A percentile compares a stretch with the other conserved stretches of the same genome.
phyloP scores from a whole-genome alignment of 2,797 vertebrate species.

The Siniperca scherzeri region DNA sequence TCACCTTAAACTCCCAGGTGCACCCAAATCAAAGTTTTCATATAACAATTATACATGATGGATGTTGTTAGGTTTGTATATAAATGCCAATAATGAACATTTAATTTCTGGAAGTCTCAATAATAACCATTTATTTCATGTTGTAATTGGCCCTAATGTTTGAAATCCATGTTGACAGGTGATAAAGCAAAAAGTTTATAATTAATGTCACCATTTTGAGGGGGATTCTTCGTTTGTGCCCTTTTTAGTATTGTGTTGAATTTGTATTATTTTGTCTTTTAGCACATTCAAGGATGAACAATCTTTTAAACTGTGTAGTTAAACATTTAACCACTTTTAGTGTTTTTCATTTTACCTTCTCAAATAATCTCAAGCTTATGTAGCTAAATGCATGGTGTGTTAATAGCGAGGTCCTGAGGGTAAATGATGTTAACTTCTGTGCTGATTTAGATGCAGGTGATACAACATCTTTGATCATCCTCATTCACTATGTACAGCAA shows the following conservation, averaged over 20 bases:
- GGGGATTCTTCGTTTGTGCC: neutral
- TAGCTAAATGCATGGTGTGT: constrained; percentile 9
- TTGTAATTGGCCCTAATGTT: neutral
- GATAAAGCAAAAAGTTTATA: neutral
- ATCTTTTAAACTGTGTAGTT: neutral
- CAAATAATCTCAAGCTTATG: constrained; percentile 7
- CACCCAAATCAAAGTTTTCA: neutral
- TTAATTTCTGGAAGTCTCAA: neutral
- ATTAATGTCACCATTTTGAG: neutral
- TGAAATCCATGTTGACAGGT: neutral
- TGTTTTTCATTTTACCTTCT: constrained; percentile 20
- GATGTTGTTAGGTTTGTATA: neutral
- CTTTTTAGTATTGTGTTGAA: neutral
- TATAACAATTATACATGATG: neutral
- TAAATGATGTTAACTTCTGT: constrained; percentile 15
- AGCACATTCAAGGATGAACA: neutral
- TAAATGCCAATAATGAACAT: neutral
- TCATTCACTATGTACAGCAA: constrained; percentile 2
- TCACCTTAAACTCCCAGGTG: neutral
- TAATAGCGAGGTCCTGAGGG: constrained; percentile 16
- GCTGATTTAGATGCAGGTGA: constrained; percentile 49
- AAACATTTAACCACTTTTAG: neutral
- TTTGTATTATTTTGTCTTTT: neutral
- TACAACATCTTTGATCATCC: constrained; percentile 32
- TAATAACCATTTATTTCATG: neutral